phyloP scores from a whole-genome alignment of 2,888 invertebrate genomes.

The Acleris sparsana region DNA sequence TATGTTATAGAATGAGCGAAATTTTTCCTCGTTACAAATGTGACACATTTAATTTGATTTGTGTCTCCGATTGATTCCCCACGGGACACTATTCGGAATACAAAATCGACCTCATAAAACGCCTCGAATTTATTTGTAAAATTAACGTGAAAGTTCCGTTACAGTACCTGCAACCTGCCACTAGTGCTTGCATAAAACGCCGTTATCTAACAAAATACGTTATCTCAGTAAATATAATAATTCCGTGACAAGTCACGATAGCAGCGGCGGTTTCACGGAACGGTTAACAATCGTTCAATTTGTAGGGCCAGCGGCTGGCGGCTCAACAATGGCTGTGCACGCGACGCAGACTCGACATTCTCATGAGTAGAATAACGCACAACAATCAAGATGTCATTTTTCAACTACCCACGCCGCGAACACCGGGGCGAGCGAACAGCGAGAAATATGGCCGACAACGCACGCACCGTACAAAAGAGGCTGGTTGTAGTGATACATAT shows the following conservation, averaged over 20 bases:
- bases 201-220: constrained; percentile 59
- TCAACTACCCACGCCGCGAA: constrained; percentile 81
- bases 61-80: too few relatives aligned
- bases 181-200: constrained; percentile 42
- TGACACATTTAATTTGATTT: too few relatives aligned
- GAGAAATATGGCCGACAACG: constrained; percentile 79
- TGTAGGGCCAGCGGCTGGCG: constrained; percentile 69
- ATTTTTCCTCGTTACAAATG: too few relatives aligned
- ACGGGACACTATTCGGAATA: too few relatives aligned
- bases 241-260: constrained; percentile 76
- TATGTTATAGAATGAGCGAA: too few relatives aligned
- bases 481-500: constrained; percentile 76
- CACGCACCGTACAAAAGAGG: constrained; percentile 78
- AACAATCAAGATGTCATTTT: constrained; percentile 84
- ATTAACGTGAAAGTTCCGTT: constrained; percentile 30
- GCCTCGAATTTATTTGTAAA: too few relatives aligned
- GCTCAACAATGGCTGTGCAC: constrained; percentile 73
- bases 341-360: constrained; percentile 74
- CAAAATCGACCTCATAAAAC: too few relatives aligned
- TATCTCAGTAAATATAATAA: constrained; percentile 70
- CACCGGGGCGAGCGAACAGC: constrained; percentile 62
- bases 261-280: constrained; percentile 65
- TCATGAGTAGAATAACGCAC: constrained; percentile 81
- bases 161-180: constrained; percentile 27
- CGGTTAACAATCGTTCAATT: constrained; percentile 82